Evolutionary conservation across 2,113 vertebrate species (phyloP), one percentile per base, ranked within the genome.

Genomic region (Vidua chalybeata): DNA sequence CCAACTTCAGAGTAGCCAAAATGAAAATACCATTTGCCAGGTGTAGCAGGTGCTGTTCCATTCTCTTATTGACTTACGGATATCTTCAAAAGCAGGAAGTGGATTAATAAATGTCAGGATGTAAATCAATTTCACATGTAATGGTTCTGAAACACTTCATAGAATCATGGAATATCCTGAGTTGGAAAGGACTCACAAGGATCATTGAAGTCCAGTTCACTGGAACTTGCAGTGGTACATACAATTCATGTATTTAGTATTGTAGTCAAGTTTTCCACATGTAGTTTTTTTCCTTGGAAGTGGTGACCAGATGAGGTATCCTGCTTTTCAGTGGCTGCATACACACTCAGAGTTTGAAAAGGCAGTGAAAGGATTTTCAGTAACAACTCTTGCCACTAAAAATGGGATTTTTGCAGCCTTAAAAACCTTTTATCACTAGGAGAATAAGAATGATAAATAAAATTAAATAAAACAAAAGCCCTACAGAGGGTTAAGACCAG

Each of bases 161-260:
- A n/a, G 28, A 67, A 37, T 81, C 8, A 8, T 28, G 31, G 68
- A 67, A 39, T 74, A 67, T 59, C 23, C 12, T 82, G 33, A 39
- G 10, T 26, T 68, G 20, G 28, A 46, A 67, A 20, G 46, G 28
- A 17, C 33, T 43, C 27, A 61, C 8, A 59, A 30, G 33, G 61
- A n/a, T 75, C 19, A 26, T 6, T 33, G 10, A 75, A 75, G 13
- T n/a, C 33, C 52, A 52, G 1, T 39, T 61, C 28, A n/a, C 19
- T 68, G 33, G 45, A 81, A 39, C 23, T 54, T 55, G 26, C 15
- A 54, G 45, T 73, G n/a, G 37, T 28, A 37, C 22, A 11, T 22
- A 5, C 9, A 26, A 0, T 45, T 13, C 13, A 2, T 13, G 23
- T 46, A 7, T 62, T 62, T 23, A 48, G 31, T 37, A 13, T 7